Evolutionary conservation across 2,888 invertebrate genomes (phyloP).

Genomic region (Heliconius aoede): DNA sequence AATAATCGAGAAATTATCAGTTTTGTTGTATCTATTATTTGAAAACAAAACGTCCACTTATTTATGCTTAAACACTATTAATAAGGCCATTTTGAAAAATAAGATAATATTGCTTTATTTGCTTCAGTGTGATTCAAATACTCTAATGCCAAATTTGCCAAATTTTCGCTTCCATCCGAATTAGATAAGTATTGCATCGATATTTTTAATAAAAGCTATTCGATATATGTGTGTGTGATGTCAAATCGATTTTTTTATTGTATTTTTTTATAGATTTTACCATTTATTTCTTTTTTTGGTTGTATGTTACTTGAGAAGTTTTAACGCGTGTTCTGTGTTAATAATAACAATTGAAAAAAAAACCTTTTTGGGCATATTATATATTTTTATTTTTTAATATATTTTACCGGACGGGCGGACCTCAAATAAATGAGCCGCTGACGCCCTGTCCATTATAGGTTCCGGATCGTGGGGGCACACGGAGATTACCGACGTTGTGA

Average conservation of each 20-base stretch:
- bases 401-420: too few species aligned
- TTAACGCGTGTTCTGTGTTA: too few species aligned
- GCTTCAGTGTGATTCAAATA: background rate
- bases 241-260: slow-evolving; percentile 19
- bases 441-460: too few species aligned
- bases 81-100: background rate
- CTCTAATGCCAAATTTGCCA: slow-evolving; percentile 46
- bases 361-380: too few species aligned
- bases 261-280: slow-evolving; percentile 37
- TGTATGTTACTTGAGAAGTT: background rate
- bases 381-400: too few species aligned
- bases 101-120: background rate
- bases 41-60: too few species aligned
- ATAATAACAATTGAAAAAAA: background rate
- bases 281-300: background rate
- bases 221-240: slow-evolving; percentile 13
- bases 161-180: slow-evolving; percentile 50
- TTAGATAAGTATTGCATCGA: slow-evolving; percentile 40
- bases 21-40: too few species aligned
- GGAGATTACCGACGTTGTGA: too few species aligned
- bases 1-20: too few species aligned
- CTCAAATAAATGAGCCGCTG: too few species aligned
- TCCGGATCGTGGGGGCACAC: too few species aligned
- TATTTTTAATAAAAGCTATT: slow-evolving; percentile 29
- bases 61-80: too few species aligned